Evolutionary conservation across 2,888 invertebrate genomes (phyloP), one percentile per base, ranked within the genome.

Genomic region (Stictocephala bisonia): DNA sequence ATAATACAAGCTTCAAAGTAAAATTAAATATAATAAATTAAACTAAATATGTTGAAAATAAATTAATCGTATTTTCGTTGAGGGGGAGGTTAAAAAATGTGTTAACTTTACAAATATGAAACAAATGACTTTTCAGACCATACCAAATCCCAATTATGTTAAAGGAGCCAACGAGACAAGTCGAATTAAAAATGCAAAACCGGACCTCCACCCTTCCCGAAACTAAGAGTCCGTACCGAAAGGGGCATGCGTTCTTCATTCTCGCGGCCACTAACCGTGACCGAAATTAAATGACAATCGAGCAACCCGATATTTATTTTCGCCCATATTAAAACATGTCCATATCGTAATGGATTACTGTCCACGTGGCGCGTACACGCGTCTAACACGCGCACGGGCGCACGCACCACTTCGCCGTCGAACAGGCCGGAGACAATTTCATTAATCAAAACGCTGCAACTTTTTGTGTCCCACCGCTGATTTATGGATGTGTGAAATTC

Each of bases 201-300:
- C n/a, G n/a, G n/a, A n/a, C n/a, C n/a, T n/a, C n/a, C n/a, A n/a
- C 53, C 58, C 31, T 18, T 18, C 31, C 31, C 58, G 35, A 29
- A 22, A n/a, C 53, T 27, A 27, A 2, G 31, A 18, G 24, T 3
- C n/a, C n/a, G n/a, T n/a, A n/a, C n/a, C n/a, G 22, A 11, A 2
- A n/a, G 22, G 2, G 3, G 4, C 58, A 18, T 20, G 58, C 3
- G 31, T 24, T 9, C 26, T n/a, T 13, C 35, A 20, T 3, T 20
- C 58, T n/a, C 44, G 29, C 13, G 24, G 11, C 31, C 22, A 26
- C 4, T 13, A 22, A 9, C 22, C 60, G 60, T 35, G 22, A 40
- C 60, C 60, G 60, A 60, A 69, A 69, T 69, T 51, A 69, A 69
- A 69, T 69, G 53, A 69, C 53, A 69, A 69, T 69, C 35, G 60